Evolutionary conservation across 1,140 invertebrate genomes (phyloP).

Genomic region (Habropoda laboriosa): DNA sequence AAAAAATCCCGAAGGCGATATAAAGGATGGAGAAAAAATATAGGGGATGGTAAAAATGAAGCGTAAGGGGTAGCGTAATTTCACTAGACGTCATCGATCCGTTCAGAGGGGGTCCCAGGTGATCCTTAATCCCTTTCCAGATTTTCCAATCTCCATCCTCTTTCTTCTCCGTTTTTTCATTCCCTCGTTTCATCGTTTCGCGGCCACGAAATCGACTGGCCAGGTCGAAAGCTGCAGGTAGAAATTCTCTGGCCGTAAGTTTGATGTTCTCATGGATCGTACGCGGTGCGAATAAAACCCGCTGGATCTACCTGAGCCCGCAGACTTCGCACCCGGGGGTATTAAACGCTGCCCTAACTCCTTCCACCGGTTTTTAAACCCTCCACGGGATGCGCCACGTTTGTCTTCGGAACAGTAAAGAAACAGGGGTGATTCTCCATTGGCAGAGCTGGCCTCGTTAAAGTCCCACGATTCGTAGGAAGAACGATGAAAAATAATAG

Average conservation of each 20-base stretch:
- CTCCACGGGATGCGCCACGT: conserved; percentile 12
- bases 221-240: conserved; percentile 49
- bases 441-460: no score
- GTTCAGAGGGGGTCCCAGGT: conserved; percentile 53
- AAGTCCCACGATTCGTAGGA: no score
- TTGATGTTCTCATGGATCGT: conserved; percentile 74
- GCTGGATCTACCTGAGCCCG: conserved; percentile 59
- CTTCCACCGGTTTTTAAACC: conserved; percentile 24
- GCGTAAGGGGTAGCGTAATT: conserved; percentile 77
- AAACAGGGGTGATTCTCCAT: neutral
- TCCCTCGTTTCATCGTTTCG: conserved; percentile 43
- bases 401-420: conserved; percentile 12
- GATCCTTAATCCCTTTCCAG: conserved; percentile 62
- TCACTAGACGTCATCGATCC: conserved; percentile 71
- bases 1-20: neutral
- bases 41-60: conserved; percentile 61
- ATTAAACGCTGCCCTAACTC: conserved; percentile 46
- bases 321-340: conserved; percentile 18
- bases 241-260: conserved; percentile 32
- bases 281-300: conserved; percentile 67
- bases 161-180: conserved; percentile 42
- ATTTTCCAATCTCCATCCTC: conserved; percentile 69
- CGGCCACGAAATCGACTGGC: conserved; percentile 36
- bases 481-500: neutral
- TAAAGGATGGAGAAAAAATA: conserved; percentile 20